Evolutionary conservation across 1,140 invertebrate genomes (phyloP), one percentile per base, ranked within the genome.

Genomic region (Bacillus rossius): DNA sequence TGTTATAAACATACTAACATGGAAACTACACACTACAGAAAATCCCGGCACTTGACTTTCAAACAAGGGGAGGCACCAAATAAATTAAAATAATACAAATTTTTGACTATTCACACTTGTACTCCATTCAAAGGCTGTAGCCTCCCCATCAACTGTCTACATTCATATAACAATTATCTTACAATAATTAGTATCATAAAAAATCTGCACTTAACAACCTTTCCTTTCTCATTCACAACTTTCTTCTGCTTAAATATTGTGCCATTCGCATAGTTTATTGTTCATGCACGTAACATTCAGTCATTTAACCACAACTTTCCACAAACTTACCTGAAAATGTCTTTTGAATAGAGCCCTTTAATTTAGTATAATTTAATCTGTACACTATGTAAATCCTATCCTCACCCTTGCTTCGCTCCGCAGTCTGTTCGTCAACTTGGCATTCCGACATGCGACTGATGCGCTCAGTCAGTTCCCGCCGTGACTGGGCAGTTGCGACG

Each of bases 131-230:
- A 63, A 61, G 55, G 49, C 50, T 51, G 40, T 50, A 17, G 57
- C 50, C 59, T 60, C 58, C 58, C 51, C 58, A 48, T 34, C 26
- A 54, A 47, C 16, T 29, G 37, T 50, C 29, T 55, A 37, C 45
- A 43, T 55, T 40, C 40, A 57, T 20, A 47, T 47, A 42, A 52
- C 16, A 58, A 59, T 53, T 62, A 49, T 53, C 45, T 55, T 66
- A 67, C 64, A 65, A 67, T 67, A 67, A 66, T 67, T 67, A 67
- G 64, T 66, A 61, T 59, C 62, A 63, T 57, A 59, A 55, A 64
- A 60, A 64, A 50, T 62, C 57, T 22, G 50, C 45, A 23, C 50
- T 53, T 10, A 37, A 37, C 37, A 49, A 48, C 29, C 37, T 49
- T 57, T 51, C 10, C 38, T 25, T 52, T 17, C 50, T 52, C 38